phyloP scores from a whole-genome alignment of 2,888 invertebrate genomes.

The Drosophila hamatofila region DNA sequence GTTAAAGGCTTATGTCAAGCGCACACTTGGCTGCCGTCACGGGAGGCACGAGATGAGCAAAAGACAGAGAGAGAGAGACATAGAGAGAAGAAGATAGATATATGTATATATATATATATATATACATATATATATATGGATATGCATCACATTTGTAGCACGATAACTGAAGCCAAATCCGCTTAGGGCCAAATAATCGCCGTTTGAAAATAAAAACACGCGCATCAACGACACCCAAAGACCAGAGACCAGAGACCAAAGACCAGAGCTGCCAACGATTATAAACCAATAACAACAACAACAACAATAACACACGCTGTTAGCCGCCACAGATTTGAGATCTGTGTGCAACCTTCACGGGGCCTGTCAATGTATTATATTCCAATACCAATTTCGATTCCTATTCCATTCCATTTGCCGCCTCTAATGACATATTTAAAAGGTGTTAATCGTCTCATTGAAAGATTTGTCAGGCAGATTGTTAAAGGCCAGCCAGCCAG shows the following conservation, averaged over 20 bases:
- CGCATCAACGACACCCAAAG: conserved; percentile 74
- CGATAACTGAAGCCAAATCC: conserved; percentile 64
- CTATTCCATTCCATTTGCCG: conserved; percentile 64
- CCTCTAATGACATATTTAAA: conserved; percentile 78
- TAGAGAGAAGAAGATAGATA: background rate
- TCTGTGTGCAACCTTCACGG: conserved; percentile 38
- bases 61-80: background rate
- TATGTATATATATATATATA: conserved; percentile 15
- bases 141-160: conserved; percentile 21
- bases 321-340: conserved; percentile 28
- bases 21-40: conserved; percentile 34
- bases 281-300: conserved; percentile 43
- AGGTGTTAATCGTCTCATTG: conserved; percentile 79
- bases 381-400: conserved; percentile 22
- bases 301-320: conserved; percentile 2
- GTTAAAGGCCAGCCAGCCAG: conserved; percentile 33
- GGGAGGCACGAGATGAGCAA: background rate
- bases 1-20: conserved; percentile 50
- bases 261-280: conserved; percentile 33
- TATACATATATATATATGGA: conserved; percentile 2
- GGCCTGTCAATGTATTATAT: conserved; percentile 64
- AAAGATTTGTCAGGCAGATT: conserved; percentile 62
- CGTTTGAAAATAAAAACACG: conserved; percentile 76
- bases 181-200: conserved; percentile 74
- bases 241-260: conserved; percentile 57